phyloP scores from a whole-genome alignment of 2,113 vertebrate genomes.

The Ailurus styani region DNA sequence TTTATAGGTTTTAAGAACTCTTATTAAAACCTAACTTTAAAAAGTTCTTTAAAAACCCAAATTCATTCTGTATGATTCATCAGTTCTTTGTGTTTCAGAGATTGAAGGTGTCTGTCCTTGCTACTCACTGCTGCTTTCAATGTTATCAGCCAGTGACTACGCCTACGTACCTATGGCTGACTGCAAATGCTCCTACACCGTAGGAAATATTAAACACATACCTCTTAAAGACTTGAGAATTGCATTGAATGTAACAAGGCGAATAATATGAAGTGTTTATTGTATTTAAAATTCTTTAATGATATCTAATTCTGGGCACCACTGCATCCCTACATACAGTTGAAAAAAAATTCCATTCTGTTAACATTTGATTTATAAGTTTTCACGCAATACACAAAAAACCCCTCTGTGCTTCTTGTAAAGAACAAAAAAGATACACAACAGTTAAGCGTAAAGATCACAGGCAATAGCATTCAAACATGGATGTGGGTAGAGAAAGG shows the following conservation, averaged over 20 bases:
- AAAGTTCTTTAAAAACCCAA: constrained; percentile 73
- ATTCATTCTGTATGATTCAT: constrained; percentile 63
- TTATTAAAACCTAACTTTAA: constrained; percentile 67
- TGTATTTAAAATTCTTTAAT: constrained; percentile 88
- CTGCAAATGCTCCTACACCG: constrained; percentile 85
- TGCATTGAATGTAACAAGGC: constrained; percentile 90
- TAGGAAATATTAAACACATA: constrained; percentile 90
- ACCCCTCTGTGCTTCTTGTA: constrained; percentile 84
- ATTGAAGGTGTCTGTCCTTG: constrained; percentile 69
- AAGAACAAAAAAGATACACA: constrained; percentile 87
- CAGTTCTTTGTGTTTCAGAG: constrained; percentile 65
- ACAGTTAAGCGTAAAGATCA: constrained; percentile 93
- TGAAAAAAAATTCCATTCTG: constrained; percentile 88
- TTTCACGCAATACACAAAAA: constrained; percentile 84
- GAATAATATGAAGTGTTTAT: constrained; percentile 86
- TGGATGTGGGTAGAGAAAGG: constrained; percentile 99
- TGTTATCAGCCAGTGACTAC: constrained; percentile 79
- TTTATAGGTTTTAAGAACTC: constrained; percentile 66
- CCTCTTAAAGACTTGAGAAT: constrained; percentile 88
- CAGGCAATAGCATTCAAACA: constrained; percentile 99
- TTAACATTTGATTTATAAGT: constrained; percentile 83
- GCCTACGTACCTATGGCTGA: constrained; percentile 79
- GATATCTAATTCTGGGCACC: constrained; percentile 90
- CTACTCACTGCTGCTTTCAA: constrained; percentile 69
- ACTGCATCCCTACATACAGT: constrained; percentile 90